Conservation (phyloP, 2,888 invertebrate genomes). For the Morpho achilles region DNA sequence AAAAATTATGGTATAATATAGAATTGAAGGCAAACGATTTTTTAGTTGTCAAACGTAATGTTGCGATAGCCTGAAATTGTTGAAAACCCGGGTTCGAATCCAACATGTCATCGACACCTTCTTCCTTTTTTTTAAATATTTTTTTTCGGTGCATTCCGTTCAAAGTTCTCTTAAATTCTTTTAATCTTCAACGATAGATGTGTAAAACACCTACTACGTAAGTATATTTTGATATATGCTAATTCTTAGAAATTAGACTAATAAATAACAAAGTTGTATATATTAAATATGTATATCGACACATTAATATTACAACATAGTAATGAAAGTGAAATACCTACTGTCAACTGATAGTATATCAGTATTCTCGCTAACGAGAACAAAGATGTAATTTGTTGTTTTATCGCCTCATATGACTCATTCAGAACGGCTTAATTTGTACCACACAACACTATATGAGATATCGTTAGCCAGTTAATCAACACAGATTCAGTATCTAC, state of each 20-base stretch:
- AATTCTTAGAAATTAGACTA: too few relatives aligned
- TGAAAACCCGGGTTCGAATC: too few relatives aligned
- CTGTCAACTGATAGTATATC: conserved; percentile 45
- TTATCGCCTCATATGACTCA: conserved; percentile 40
- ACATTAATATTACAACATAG: conserved; percentile 10
- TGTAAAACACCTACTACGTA: neutral
- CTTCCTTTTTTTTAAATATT: too few relatives aligned
- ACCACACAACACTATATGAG: neutral
- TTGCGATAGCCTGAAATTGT: too few relatives aligned
- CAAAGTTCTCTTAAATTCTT: too few relatives aligned
- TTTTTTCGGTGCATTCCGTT: too few relatives aligned
- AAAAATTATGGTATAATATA: too few relatives aligned
- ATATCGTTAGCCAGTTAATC: neutral
- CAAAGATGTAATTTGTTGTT: conserved; percentile 45
- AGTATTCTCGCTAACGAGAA: conserved; percentile 42
- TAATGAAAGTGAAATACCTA: conserved; percentile 32
- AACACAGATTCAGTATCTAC: too few relatives aligned
- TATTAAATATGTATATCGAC: neutral
- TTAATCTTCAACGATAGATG: neutral
- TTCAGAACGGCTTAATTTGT: neutral
- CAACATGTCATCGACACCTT: too few relatives aligned
- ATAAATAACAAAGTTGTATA: neutral
- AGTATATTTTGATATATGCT: neutral
- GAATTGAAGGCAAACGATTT: too few relatives aligned
- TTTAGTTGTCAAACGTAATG: too few relatives aligned